Conservation (phyloP, 2,797 vertebrate genomes). For the Cossypha polioptera region DNA sequence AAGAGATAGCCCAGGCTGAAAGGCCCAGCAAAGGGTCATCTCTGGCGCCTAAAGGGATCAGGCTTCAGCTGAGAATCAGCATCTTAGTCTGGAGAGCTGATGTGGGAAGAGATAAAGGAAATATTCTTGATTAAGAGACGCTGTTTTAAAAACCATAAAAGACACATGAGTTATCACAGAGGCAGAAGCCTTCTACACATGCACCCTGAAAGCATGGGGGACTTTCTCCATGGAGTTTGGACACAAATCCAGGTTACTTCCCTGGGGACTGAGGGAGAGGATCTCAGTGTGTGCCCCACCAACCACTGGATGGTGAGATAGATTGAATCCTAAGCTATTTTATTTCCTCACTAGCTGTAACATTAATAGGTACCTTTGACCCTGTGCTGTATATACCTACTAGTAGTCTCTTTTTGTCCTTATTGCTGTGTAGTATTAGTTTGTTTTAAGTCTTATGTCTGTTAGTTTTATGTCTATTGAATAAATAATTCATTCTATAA, state of each 20-base stretch:
- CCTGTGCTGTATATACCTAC: background rate
- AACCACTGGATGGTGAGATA: background rate
- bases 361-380: background rate
- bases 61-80: background rate
- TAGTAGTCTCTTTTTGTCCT: background rate
- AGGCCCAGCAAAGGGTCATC: background rate
- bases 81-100: background rate
- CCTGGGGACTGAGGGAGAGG: background rate
- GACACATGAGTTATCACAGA: background rate
- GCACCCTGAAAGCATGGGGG: background rate
- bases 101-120: background rate
- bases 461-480: background rate
- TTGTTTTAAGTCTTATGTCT: background rate
- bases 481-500: background rate
- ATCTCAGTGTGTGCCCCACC: background rate
- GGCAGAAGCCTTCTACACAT: background rate
- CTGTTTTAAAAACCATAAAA: background rate
- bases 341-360: background rate
- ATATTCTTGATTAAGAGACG: background rate
- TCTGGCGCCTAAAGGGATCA: background rate
- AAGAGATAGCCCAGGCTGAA: background rate
- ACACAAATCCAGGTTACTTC: accelerated
- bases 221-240: background rate
- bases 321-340: background rate
- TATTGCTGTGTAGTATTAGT: background rate